Base-by-base conservation (phyloP, 2,113 vertebrate species). In the Coracopsis vasa region DNA sequence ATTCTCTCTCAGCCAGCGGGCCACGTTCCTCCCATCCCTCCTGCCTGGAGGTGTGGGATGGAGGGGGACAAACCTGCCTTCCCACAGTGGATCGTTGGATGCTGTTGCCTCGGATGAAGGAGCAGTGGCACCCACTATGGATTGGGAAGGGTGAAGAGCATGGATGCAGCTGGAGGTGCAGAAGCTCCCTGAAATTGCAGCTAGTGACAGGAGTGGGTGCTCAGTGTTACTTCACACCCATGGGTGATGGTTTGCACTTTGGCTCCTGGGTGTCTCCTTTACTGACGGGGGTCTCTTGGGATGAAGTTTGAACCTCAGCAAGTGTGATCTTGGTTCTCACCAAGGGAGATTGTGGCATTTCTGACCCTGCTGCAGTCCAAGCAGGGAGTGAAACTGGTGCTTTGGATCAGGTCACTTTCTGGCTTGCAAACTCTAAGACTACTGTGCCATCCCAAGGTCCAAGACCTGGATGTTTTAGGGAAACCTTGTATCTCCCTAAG, bases 301-400 rank as follows among this genome's bases (percentile, higher is more conserved):
- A 33, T 78, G 65, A 25, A 28, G n/a, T 13, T 37, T 23, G 69
- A 47, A 48, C 37, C 20, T 74, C 18, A 18, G 37, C 27, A 39
- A 66, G 48, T 0, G 0, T 20, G 58, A 31, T 7, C 42, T 48
- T 51, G 75, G 44, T 64, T 78, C 29, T 2, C 33, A n/a, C 28
- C 1, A 0, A 47, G 56, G 54, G 16, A 16, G 4, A 25, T 6
- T 0, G 0, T 9, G 54, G 31, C 2, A 3, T 45, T 82, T 41
- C 88, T 65, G 42, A 21, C 2, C 62, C 69, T 39, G 54, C 72
- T 15, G 45, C 1, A 1, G 28, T 15, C 53, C 54, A 56, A 37
- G 27, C 9, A 8, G 41, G 27, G 16, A 16, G 20, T 15, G 33
- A 53, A 72, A 54, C 23, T 3, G 2, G 13, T n/a, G 20, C 11